Evolutionary conservation across 2,888 invertebrate species (phyloP).

Genomic region (Leucania comma): DNA sequence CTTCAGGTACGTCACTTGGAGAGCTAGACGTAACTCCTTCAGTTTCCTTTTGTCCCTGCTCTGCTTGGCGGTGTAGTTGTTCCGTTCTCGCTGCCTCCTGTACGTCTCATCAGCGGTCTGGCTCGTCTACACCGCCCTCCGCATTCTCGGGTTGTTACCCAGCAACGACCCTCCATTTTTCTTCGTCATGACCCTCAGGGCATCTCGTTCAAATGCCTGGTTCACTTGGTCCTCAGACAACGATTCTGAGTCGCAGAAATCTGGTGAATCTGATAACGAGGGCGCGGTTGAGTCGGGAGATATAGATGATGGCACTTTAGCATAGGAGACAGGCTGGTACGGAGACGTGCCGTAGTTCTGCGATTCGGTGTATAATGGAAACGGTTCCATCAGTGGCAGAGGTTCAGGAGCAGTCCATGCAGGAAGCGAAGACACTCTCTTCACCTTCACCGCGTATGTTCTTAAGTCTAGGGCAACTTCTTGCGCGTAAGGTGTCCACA

Average conservation of each 20-base stretch:
- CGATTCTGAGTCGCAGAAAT: slow-evolving; percentile 69
- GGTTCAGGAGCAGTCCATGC: slow-evolving; percentile 57
- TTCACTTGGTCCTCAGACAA: slow-evolving; percentile 91
- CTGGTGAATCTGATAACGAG: slow-evolving; percentile 87
- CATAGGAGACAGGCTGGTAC: slow-evolving; percentile 62
- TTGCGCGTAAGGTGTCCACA: slow-evolving; percentile 85
- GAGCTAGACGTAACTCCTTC: too few relatives aligned
- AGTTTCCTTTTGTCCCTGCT: too few relatives aligned
- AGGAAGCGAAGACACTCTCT: slow-evolving; percentile 66
- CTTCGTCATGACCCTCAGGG: slow-evolving; percentile 92
- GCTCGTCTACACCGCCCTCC: slow-evolving; percentile 85
- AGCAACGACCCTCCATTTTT: slow-evolving; percentile 89
- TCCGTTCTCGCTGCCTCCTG: too few relatives aligned
- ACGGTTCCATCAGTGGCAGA: slow-evolving; percentile 47
- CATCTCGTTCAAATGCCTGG: slow-evolving; percentile 92
- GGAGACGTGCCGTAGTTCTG: slow-evolving; percentile 66
- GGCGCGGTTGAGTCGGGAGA: slow-evolving; percentile 72
- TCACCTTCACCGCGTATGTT: slow-evolving; percentile 69
- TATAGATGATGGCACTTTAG: slow-evolving; percentile 70
- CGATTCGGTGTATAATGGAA: slow-evolving; percentile 57
- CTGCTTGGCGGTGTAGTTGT: too few relatives aligned
- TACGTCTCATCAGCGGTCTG: slow-evolving; percentile 37
- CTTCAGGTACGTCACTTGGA: too few relatives aligned
- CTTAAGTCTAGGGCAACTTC: slow-evolving; percentile 80
- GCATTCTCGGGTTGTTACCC: slow-evolving; percentile 92